Base-by-base conservation (phyloP, 2,888 invertebrate genomes). In the Calliphora vomitoria region DNA sequence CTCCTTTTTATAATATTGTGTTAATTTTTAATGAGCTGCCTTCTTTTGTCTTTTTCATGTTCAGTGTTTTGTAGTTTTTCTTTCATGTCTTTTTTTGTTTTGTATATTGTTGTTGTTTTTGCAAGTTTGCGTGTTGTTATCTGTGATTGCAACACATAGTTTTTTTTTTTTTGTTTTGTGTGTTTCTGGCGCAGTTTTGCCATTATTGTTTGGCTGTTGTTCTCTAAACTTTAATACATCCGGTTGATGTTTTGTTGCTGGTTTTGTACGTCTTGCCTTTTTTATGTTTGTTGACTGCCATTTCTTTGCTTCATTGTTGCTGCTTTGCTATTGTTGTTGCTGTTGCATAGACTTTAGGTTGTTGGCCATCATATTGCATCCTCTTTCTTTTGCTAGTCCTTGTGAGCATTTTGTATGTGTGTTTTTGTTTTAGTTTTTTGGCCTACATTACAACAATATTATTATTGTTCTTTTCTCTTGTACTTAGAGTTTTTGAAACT, bases 11-110 rank as follows among this genome's bases (percentile, higher is more conserved):
- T 68, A 82, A 86, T 78, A 72, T 83, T 81, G 83, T 88, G 83
- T 88, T 88, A 86, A 88, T 88, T 88, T 88, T 86, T 86, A 88
- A 88, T 88, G 86, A 88, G 88, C 78, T 66, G 31, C 18, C 41
- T 79, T 58, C 82, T 85, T 44, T 79, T 81, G 83, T 80, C 69
- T 80, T 69, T 76, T 66, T 47, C 11, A 64, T 83, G 85, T 80
- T 85, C 55, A 75, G 41, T 71, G n/a, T 41, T 81, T 62, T 69
- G 41, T 38, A 66, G n/a, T n/a, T 60, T 53, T 58, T 4, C 50
- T 15, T 20, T 53, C 10, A 20, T 85, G 4, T 64, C n/a, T n/a
- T n/a, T n/a, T n/a, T n/a, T n/a, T n/a, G n/a, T n/a, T n/a, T n/a
- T n/a, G n/a, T n/a, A n/a, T n/a, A n/a, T n/a, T 68, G 47, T 66